These are phyloP conservation scores for Akabosia matsudoensis DNA, from an alignment of 1,140 invertebrate species.

Conservation along the genomic window DNA sequence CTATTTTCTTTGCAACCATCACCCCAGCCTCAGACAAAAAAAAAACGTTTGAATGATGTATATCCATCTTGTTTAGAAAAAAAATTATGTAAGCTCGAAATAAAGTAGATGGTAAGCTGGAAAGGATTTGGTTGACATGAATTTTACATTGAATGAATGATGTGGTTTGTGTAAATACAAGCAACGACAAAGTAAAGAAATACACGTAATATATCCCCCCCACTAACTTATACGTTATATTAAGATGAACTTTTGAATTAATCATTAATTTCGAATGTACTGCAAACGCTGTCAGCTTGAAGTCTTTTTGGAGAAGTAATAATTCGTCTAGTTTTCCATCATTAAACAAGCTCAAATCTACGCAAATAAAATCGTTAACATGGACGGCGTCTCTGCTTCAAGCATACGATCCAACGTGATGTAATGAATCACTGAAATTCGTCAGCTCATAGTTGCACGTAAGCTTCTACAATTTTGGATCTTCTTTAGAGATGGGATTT, in stretches of 20 bases:
- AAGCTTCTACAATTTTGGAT: too few species aligned
- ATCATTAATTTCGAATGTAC: constrained; percentile 1
- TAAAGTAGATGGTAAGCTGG: constrained; percentile 3
- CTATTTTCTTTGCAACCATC: background rate
- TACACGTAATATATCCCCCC: too few species aligned
- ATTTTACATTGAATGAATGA: constrained; percentile 24
- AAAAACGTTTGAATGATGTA: background rate
- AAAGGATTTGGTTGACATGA: constrained; percentile 23
- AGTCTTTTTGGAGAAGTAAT: background rate
- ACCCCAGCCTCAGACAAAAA: background rate
- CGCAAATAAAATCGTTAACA: background rate
- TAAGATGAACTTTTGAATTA: background rate
- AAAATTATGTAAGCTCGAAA: background rate
- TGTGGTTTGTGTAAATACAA: constrained; percentile 8
- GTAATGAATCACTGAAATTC: background rate
- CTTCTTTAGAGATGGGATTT: too few species aligned
- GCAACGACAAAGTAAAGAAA: too few species aligned
- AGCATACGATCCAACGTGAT: background rate
- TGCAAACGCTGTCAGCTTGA: background rate
- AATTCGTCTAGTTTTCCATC: background rate
- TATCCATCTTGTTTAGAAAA: constrained; percentile 13
- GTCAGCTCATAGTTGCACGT: too few species aligned
- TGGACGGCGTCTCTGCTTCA: too few species aligned
- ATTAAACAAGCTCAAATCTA: background rate
- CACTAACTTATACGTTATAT: too few species aligned